Evolutionary conservation across 2,888 invertebrate genomes (phyloP), one percentile per base, ranked within the genome.

Genomic region (Hypomecis atomaria): DNA sequence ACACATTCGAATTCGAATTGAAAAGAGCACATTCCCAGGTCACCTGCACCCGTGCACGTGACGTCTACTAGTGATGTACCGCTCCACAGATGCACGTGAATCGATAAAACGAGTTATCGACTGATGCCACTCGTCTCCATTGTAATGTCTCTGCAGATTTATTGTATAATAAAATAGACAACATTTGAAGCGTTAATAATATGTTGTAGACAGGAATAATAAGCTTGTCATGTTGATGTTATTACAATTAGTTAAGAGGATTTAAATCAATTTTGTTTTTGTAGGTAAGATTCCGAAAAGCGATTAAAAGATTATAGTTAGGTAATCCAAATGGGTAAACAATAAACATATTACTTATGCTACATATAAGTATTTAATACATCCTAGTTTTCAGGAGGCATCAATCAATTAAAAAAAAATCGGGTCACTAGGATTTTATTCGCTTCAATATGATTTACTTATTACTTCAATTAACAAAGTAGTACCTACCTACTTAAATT

Each of bases 131-230:
- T 43, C 36, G 54, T 34, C 23, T 23, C 55, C 5, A 40, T 43
- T 45, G 23, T 63, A 13, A 54, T 49, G 38, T 59, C 58, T 45
- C 33, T 6, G n/a, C 9, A 55, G 55, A 64, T 64, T 64, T 64
- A 64, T 59, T 50, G 45, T 49, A 55, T 55, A 54, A 53, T 64
- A 56, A 64, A 59, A 56, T 40, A 38, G 45, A 47, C 59, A 59
- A 43, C 58, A 23, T 58, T 52, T 62, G 42, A 57, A 45, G 52
- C 36, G 40, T 33, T 57, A 56, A 53, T 62, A 62, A 58, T 54
- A 58, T 13, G 38, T 44, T 40, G 57, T 57, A 40, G 55, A 49
- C 50, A 10, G 50, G 50, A 38, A 61, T 38, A 43, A 47, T 56
- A 48, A 47, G 40, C 37, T 61, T 55, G 61, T 55, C 44, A 53